Evolutionary conservation across 2,888 invertebrate genomes (phyloP).

Genomic region (Hemaris fuciformis): DNA sequence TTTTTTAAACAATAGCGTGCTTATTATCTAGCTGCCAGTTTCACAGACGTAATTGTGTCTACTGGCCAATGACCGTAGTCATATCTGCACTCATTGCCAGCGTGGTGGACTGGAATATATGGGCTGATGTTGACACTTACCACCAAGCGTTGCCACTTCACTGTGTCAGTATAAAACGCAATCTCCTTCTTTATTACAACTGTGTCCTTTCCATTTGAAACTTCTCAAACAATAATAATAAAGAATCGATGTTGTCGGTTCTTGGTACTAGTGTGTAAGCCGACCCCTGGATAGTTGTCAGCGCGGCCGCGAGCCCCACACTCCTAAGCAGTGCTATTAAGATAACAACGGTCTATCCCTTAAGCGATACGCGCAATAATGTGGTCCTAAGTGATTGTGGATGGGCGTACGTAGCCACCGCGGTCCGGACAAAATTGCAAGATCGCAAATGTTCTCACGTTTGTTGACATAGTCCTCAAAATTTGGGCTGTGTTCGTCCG

Average conservation of each 20-base stretch:
- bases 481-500: neutral
- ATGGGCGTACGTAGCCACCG: conserved; percentile 17
- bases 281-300: conserved; percentile 28
- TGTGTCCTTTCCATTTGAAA: too few species aligned
- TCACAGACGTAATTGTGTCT: too few species aligned
- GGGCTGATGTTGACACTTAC: too few species aligned
- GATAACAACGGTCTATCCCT: conserved; percentile 35
- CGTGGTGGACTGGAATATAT: too few species aligned
- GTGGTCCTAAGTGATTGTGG: conserved; percentile 46
- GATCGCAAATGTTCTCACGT: neutral
- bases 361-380: conserved; percentile 44
- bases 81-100: too few species aligned
- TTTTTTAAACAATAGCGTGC: too few species aligned
- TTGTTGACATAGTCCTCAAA: neutral
- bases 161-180: too few species aligned
- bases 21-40: too few species aligned
- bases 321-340: conserved; percentile 42
- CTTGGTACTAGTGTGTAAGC: conserved; percentile 23
- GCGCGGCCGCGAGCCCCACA: conserved; percentile 33
- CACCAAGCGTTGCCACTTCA: too few species aligned
- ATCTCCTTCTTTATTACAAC: too few species aligned
- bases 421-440: conserved; percentile 2
- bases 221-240: too few species aligned
- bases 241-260: neutral
- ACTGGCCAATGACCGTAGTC: too few species aligned